These are phyloP conservation scores for Esperia sulphurella DNA, from an alignment of 2,888 invertebrate species.

Conservation along the genomic window DNA sequence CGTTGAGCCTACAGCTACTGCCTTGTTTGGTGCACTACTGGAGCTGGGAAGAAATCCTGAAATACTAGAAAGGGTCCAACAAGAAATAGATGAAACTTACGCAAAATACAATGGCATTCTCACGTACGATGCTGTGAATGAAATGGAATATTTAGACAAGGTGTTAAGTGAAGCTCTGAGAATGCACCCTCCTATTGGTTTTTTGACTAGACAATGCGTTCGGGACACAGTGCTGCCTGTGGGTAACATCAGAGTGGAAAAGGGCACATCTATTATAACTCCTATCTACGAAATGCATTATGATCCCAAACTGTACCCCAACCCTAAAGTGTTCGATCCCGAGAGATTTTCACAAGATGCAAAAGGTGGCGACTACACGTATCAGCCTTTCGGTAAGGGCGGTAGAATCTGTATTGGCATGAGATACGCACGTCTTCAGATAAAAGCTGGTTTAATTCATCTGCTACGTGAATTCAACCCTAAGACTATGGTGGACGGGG, in stretches of 20 bases:
- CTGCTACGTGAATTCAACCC: constrained; percentile 16
- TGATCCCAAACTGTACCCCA: constrained; percentile 55
- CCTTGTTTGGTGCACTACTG: constrained; percentile 39
- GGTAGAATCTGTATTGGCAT: constrained; percentile 61
- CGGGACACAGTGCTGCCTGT: constrained; percentile 42
- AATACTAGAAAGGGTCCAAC: constrained; percentile 38
- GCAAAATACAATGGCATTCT: constrained; percentile 30
- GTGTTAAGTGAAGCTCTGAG: constrained; percentile 42
- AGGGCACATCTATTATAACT: constrained; percentile 40
- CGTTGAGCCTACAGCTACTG: constrained; percentile 51
- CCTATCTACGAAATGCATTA: constrained; percentile 54
- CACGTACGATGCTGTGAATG: constrained; percentile 35
- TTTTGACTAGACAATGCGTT: constrained; percentile 34
- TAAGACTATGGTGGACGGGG: constrained; percentile 10
- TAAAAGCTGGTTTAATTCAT: constrained; percentile 15
- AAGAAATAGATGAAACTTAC: constrained; percentile 46
- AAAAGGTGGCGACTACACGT: constrained; percentile 35
- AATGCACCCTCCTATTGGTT: constrained; percentile 45
- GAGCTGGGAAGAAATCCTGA: constrained; percentile 50
- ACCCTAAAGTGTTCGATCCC: constrained; percentile 65
- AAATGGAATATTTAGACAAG: constrained; percentile 49
- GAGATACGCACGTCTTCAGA: constrained; percentile 35
- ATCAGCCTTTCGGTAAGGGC: constrained; percentile 66
- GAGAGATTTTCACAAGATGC: constrained; percentile 45
- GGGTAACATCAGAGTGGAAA: constrained; percentile 46